Evolutionary conservation across 2,888 invertebrate species (phyloP).

Genomic region (Watsonalla binaria): DNA sequence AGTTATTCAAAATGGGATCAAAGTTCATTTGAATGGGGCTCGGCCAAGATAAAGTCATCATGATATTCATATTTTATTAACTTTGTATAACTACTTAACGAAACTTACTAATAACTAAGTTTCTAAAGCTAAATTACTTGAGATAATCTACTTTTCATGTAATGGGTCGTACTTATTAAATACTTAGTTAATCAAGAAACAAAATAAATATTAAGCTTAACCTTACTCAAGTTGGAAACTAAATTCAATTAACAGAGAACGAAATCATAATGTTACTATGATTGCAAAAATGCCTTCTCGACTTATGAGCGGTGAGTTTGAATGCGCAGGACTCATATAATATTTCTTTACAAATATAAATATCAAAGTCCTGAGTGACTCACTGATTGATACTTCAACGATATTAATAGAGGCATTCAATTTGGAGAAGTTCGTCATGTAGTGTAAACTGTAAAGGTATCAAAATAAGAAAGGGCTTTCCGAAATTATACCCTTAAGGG

Average conservation of each 20-base stretch:
- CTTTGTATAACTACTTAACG: conserved; percentile 29
- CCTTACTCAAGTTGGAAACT: background rate
- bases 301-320: too few species aligned
- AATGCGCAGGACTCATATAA: too few species aligned
- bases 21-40: background rate
- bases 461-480: too few species aligned
- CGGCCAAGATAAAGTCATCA: conserved; percentile 12
- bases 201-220: background rate
- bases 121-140: conserved; percentile 27
- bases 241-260: background rate
- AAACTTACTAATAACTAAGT: conserved; percentile 34
- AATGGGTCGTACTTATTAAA: background rate
- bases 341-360: too few species aligned
- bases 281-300: too few species aligned
- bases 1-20: background rate
- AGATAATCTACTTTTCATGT: conserved; percentile 2
- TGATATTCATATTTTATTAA: conserved; percentile 47
- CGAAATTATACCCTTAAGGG: too few species aligned
- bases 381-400: too few species aligned
- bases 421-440: too few species aligned
- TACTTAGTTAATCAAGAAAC: background rate
- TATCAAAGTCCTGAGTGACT: too few species aligned
- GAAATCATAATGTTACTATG: background rate
- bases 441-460: too few species aligned
- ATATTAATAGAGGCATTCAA: too few species aligned